phyloP scores from a whole-genome alignment of 2,797 vertebrate species.

The Glyptemys insculpta region DNA sequence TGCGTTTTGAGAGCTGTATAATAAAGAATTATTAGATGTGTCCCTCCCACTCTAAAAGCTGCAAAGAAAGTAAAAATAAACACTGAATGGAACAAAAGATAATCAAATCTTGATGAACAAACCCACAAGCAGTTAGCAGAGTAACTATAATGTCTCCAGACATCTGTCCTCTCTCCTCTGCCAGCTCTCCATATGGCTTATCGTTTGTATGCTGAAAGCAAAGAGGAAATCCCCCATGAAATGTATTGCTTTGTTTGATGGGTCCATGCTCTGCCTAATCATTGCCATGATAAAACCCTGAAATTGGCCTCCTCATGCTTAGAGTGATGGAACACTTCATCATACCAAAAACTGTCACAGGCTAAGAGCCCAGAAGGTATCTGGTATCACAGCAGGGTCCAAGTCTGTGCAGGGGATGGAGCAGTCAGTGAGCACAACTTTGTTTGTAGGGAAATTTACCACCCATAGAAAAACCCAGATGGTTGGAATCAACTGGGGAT shows the following conservation, averaged over 20 bases:
- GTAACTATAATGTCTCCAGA: constrained; percentile 63
- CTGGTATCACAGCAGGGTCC: rapidly evolving
- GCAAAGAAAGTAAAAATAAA: constrained; percentile 63
- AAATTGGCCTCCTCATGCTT: rapidly evolving
- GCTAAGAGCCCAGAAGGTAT: not conserved
- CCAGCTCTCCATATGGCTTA: constrained; percentile 64
- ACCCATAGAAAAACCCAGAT: rapidly evolving
- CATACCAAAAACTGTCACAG: not conserved
- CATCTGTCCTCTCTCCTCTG: constrained; percentile 68
- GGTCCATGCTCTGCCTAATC: not conserved
- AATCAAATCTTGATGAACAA: constrained; percentile 68
- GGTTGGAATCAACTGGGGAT: not conserved
- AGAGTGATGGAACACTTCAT: not conserved
- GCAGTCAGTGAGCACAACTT: rapidly evolving
- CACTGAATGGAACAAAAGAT: constrained; percentile 58
- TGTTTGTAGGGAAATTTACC: not conserved
- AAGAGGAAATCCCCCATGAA: constrained; percentile 36
- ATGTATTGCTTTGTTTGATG: constrained; percentile 1
- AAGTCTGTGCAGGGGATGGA: rapidly evolving
- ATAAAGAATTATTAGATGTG: constrained; percentile 58
- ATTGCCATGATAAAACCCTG: not conserved
- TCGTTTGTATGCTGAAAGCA: constrained; percentile 35
- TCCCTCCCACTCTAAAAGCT: constrained; percentile 24
- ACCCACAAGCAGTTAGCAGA: constrained; percentile 45
- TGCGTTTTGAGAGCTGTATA: constrained; percentile 22